Evolutionary conservation across 2,888 invertebrate genomes (phyloP).

Genomic region (Tupiocoris notatus): DNA sequence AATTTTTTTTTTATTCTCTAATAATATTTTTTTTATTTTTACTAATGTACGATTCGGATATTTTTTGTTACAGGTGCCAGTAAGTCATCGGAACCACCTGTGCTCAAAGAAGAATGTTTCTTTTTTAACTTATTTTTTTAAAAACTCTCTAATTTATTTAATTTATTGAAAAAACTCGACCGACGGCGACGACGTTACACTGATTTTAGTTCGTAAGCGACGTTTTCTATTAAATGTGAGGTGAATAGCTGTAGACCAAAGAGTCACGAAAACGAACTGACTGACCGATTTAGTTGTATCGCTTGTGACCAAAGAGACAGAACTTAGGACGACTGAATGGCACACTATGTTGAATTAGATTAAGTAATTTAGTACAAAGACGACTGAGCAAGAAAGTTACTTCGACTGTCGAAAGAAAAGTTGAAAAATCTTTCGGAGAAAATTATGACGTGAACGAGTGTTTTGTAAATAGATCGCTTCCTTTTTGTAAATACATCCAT

Average conservation of each 20-base stretch:
- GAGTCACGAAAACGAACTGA: background rate
- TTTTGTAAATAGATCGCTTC: conserved; percentile 14
- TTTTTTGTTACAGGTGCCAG: conserved; percentile 24
- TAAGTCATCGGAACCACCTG: conserved; percentile 26
- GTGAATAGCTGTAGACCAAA: background rate
- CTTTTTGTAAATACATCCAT: conserved; percentile 16
- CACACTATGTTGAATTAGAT: conserved; percentile 12
- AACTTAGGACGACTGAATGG: conserved; percentile 7
- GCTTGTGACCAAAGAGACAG: conserved; percentile 23
- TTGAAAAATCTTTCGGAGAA: too few relatives aligned
- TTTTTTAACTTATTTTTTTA: conserved; percentile 2
- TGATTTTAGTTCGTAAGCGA: conserved; percentile 2
- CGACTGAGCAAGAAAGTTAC: too few relatives aligned
- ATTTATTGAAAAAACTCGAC: conserved; percentile 23
- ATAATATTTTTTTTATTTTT: too few relatives aligned
- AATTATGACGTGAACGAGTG: too few relatives aligned
- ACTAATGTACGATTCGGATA: too few relatives aligned
- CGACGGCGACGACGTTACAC: background rate
- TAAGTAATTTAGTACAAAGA: conserved; percentile 12
- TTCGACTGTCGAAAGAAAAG: too few relatives aligned
- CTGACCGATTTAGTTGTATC: conserved; percentile 11
- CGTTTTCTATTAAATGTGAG: too few relatives aligned
- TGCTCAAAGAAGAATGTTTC: conserved; percentile 22
- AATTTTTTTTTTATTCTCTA: conserved; percentile 11
- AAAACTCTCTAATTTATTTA: conserved; percentile 15